phyloP scores from a whole-genome alignment of 2,113 vertebrate genomes.

The Callithrix jacchus region DNA sequence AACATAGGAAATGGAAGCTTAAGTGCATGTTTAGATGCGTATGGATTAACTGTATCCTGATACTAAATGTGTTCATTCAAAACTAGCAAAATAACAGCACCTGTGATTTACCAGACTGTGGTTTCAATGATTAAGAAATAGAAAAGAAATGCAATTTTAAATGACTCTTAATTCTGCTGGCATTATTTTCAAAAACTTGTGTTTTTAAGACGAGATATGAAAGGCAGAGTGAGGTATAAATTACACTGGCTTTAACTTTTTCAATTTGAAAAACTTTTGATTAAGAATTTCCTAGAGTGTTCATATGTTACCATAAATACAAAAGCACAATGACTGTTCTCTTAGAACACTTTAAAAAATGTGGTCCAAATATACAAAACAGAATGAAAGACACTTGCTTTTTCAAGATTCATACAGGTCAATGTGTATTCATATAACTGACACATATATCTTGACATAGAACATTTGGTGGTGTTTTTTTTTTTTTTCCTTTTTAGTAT shows the following conservation, averaged over 20 bases:
- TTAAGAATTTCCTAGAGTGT: background rate
- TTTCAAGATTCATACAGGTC: background rate
- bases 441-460: background rate
- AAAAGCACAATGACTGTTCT: background rate
- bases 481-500: conserved; percentile 4
- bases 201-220: conserved; percentile 42
- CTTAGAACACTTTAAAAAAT: background rate
- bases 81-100: conserved; percentile 46
- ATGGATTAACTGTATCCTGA: conserved; percentile 47
- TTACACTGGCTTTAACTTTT: conserved; percentile 21
- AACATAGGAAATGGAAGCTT: background rate
- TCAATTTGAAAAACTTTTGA: background rate
- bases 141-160: background rate
- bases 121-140: background rate
- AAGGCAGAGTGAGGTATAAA: conserved; percentile 6
- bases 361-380: background rate
- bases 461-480: background rate
- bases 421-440: background rate
- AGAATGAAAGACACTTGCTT: background rate
- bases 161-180: conserved; percentile 4
- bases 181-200: background rate
- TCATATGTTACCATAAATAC: conserved; percentile 9
- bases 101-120: background rate
- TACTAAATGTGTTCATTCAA: conserved; percentile 4
- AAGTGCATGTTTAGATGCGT: conserved; percentile 56